A percentile compares a stretch with the other conserved stretches of the same genome.
Evolutionary conservation across 2,113 vertebrate genomes (phyloP).

Genomic region (Otus sunia): DNA sequence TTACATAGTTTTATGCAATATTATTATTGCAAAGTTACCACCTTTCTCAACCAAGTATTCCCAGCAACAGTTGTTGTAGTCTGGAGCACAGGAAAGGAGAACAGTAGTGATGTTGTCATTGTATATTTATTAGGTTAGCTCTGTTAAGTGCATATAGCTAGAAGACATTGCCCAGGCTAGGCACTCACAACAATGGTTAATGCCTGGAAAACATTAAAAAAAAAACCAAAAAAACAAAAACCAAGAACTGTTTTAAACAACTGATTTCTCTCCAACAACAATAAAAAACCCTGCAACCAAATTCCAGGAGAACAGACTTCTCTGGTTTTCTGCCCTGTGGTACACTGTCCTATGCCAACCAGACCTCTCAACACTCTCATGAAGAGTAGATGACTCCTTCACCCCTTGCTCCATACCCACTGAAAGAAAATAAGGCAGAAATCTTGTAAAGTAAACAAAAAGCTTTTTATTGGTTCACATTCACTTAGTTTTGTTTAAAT

Average conservation of each 20-base stretch:
- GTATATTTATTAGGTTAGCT: background rate
- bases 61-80: background rate
- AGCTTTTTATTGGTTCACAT: background rate
- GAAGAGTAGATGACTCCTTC: background rate
- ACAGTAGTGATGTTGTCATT: background rate
- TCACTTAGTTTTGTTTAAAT: background rate
- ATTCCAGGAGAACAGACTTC: background rate
- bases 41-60: background rate
- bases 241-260: background rate
- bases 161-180: background rate
- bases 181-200: background rate
- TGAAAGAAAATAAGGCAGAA: background rate
- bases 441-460: background rate
- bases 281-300: background rate
- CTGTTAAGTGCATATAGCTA: background rate
- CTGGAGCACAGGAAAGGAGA: background rate
- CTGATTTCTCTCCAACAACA: background rate
- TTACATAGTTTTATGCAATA: background rate
- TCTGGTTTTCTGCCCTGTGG: background rate
- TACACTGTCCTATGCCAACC: background rate
- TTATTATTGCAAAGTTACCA: background rate
- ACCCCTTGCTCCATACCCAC: background rate
- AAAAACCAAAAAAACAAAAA: background rate
- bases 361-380: background rate
- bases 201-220: background rate